Base-by-base conservation (phyloP, 2,888 invertebrate genomes). In the Mactromeris polynyma region DNA sequence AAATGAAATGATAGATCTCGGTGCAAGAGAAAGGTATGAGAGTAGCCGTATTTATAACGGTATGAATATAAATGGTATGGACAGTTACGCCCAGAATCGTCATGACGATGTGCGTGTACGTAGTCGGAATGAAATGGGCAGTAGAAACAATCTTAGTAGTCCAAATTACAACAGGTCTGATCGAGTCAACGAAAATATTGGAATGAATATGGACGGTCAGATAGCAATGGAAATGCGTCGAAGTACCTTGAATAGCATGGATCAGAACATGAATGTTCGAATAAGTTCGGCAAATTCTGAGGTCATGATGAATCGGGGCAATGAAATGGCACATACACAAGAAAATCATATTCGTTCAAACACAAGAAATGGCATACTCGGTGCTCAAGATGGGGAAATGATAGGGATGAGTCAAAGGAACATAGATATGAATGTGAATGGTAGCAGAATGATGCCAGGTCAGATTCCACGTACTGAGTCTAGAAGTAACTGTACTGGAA, bases 121-220 rank as follows among this genome's bases (percentile, higher is more conserved):
- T 36, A 88, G 88, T 69, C 84, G 90, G 54, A 89, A 88, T 83
- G 90, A 88, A 33, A 84, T 91, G 80, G 89, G 79, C 1, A 87
- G 82, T 77, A 82, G 86, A 73, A 87, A 82, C 82, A 86, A 82
- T 36, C 78, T 90, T 54, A 90, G 81, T 83, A 90, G 90, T 54
- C 90, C 90, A 6, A 86, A 90, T 51, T 90, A 88, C 40, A 86
- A 87, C 31, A 58, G 88, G 46, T 86, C 84, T 40, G 88, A 90
- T 79, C 84, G 88, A 42, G 81, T 86, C 81, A 86, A 78, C 82
- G 88, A 89, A 40, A 86, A 88, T 69, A 42, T 90, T 40, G 82
- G 58, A 17, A 90, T 90, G 88, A 81, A 85, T 19, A 85, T 88
- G 83, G 87, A 85, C n/a, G 77, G 69, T 21, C 73, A 87, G 31